phyloP scores from a whole-genome alignment of 2,888 invertebrate species.

The Mamestra brassicae region DNA sequence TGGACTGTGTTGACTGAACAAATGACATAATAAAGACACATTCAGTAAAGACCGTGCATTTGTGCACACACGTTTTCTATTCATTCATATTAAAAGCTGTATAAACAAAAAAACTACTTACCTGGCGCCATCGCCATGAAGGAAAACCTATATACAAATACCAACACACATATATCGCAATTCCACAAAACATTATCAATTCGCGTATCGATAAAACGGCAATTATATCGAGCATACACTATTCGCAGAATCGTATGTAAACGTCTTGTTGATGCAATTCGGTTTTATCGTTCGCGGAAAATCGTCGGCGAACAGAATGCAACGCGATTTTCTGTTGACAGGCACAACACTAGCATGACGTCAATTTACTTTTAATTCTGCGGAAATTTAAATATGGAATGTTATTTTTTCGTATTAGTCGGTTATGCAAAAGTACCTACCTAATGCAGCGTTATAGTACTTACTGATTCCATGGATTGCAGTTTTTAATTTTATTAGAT shows the following conservation, averaged over 20 bases:
- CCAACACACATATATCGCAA: slow-evolving; percentile 37
- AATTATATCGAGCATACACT: slow-evolving; percentile 60
- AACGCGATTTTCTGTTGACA: slow-evolving; percentile 52
- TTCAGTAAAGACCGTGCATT: not conserved
- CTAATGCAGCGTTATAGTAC: not conserved
- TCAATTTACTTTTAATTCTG: slow-evolving; percentile 25
- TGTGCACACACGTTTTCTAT: not conserved
- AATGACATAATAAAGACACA: slow-evolving; percentile 6
- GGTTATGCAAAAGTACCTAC: not conserved
- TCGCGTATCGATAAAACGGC: slow-evolving; percentile 59
- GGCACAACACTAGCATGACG: slow-evolving; percentile 48
- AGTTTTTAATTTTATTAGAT: slow-evolving; percentile 3
- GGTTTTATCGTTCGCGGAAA: slow-evolving; percentile 62
- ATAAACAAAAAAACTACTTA: slow-evolving; percentile 10
- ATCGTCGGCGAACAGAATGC: slow-evolving; percentile 50
- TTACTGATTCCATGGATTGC: not conserved
- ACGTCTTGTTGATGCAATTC: slow-evolving; percentile 57
- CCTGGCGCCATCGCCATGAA: slow-evolving; percentile 21
- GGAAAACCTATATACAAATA: slow-evolving; percentile 49
- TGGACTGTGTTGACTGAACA: not conserved
- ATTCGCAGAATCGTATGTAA: slow-evolving; percentile 61
- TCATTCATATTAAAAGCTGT: slow-evolving; percentile 25
- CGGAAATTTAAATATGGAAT: not conserved
- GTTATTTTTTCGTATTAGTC: not conserved
- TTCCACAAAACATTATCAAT: slow-evolving; percentile 61